Conservation (phyloP, 2,113 vertebrate species). For the Opisthocomus hoazin region DNA sequence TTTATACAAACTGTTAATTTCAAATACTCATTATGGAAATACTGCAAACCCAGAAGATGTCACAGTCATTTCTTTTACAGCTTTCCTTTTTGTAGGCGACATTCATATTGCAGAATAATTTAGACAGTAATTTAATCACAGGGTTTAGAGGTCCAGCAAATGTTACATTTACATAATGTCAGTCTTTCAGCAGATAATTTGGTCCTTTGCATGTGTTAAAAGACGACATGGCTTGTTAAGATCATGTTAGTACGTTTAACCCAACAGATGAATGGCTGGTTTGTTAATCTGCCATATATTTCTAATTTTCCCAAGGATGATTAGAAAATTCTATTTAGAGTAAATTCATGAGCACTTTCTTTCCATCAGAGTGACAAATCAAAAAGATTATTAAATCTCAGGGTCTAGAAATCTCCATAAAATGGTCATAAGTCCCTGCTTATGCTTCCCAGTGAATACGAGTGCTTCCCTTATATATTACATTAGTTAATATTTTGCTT, state of each 20-base stretch:
- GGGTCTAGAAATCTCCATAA: neutral
- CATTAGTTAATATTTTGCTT: neutral
- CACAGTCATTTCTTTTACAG: constrained; percentile 30
- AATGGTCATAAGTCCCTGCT: neutral
- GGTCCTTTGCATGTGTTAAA: constrained; percentile 61
- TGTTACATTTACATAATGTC: constrained; percentile 69
- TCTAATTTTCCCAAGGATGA: constrained; percentile 45
- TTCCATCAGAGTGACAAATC: neutral
- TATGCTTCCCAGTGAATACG: neutral
- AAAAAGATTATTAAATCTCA: neutral
- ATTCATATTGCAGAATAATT: constrained; percentile 60
- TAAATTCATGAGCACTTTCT: neutral
- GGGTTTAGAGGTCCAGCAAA: constrained; percentile 68
- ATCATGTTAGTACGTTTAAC: constrained; percentile 44
- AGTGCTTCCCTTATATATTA: neutral
- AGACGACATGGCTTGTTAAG: constrained; percentile 52
- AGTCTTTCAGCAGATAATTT: constrained; percentile 65
- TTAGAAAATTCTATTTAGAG: constrained; percentile 40
- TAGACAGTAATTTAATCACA: constrained; percentile 66
- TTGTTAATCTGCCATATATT: constrained; percentile 41
- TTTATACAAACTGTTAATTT: neutral
- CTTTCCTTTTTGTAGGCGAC: constrained; percentile 31
- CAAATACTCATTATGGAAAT: constrained; percentile 29
- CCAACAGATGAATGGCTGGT: constrained; percentile 37
- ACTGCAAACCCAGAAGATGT: constrained; percentile 31